Evolutionary conservation across 1,140 invertebrate species (phyloP).

Genomic region (Brachionus sp.): DNA sequence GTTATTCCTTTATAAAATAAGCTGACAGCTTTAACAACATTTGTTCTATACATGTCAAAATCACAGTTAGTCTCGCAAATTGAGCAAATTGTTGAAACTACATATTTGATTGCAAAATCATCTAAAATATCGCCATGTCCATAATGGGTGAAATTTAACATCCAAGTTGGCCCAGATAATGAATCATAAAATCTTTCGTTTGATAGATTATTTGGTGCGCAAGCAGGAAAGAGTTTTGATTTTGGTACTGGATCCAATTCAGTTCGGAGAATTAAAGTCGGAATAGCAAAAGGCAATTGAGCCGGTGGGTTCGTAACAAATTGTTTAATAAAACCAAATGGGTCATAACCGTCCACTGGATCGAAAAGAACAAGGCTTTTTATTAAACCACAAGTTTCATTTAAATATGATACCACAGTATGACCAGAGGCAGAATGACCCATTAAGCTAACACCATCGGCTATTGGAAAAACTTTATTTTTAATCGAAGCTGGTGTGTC

Average conservation of each 20-base stretch:
- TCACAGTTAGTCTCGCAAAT: constrained; percentile 21
- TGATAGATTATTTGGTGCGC: constrained; percentile 24
- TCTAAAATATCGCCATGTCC: constrained; percentile 43
- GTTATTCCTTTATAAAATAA: constrained; percentile 17
- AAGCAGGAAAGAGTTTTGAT: not conserved
- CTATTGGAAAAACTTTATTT: not conserved
- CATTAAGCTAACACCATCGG: not conserved
- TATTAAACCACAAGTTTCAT: constrained; percentile 30
- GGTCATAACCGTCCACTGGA: constrained; percentile 42
- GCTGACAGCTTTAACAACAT: not conserved
- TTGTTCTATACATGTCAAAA: constrained; percentile 11
- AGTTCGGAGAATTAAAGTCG: constrained; percentile 10
- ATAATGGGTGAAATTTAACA: constrained; percentile 14
- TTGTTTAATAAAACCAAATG: constrained; percentile 25
- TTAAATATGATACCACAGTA: constrained; percentile 35
- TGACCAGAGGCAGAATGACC: constrained; percentile 36
- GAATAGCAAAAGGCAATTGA: constrained; percentile 24
- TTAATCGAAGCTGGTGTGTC: not conserved
- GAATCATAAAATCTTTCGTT: constrained; percentile 33
- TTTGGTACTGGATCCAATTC: not conserved
- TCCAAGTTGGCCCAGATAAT: constrained; percentile 18
- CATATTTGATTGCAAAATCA: constrained; percentile 22
- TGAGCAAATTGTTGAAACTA: not conserved
- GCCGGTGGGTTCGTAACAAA: constrained; percentile 38
- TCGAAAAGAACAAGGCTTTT: constrained; percentile 38